phyloP scores from a whole-genome alignment of 2,113 vertebrate species.

The Synchiropus splendidus region DNA sequence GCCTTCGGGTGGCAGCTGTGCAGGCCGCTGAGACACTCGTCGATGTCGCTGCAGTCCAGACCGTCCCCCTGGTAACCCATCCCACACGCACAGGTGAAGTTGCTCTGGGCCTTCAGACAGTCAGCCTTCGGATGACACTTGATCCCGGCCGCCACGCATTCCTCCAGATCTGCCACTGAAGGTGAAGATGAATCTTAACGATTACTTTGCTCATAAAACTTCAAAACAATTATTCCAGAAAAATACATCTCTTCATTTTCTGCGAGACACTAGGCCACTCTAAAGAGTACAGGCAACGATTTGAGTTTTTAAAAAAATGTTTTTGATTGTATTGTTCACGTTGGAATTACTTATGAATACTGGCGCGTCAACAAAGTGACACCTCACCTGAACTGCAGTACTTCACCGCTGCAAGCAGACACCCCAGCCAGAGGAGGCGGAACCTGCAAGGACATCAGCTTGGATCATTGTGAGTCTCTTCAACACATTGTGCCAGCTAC shows the following conservation, averaged over 20 bases:
- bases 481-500: no score
- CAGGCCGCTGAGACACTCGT: constrained; percentile 61
- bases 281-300: no score
- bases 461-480: not conserved
- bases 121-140: constrained; percentile 57
- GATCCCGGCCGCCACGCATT: constrained; percentile 51
- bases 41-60: constrained; percentile 55
- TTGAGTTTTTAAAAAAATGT: no score
- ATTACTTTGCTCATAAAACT: not conserved
- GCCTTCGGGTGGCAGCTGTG: constrained; percentile 57
- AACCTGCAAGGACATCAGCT: constrained; percentile 34
- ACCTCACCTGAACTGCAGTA: constrained; percentile 49
- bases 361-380: not conserved
- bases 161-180: constrained; percentile 37
- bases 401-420: constrained; percentile 31
- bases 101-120: constrained; percentile 49
- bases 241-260: not conserved
- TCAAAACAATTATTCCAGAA: not conserved
- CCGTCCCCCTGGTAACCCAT: constrained; percentile 65
- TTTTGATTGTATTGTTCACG: no score
- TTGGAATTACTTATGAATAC: no score
- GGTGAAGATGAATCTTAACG: constrained; percentile 3
- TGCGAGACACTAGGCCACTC: no score
- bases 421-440: constrained; percentile 43
- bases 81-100: constrained; percentile 51